Evolutionary conservation across 2,888 invertebrate genomes (phyloP), one percentile per base, ranked within the genome.

Genomic region (Phyto melanocephala): DNA sequence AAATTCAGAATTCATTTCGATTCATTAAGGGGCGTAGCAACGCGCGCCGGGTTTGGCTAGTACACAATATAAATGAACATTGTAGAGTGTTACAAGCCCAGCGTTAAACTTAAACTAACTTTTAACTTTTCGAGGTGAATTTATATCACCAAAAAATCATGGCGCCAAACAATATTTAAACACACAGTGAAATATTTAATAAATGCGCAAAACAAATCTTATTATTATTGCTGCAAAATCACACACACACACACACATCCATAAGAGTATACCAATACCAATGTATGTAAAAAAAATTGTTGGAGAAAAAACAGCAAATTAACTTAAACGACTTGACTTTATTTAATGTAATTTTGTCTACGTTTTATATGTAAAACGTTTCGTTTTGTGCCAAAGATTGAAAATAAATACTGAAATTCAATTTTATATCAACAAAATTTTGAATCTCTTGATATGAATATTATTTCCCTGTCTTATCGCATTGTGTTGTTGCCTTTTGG

Each of bases 311-410:
- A 45, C 45, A 37, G 47, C 56, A 79, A 79, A 82, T 82, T 82
- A 75, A 79, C 79, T 82, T 79, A 82, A 79, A 75, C 67, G 82
- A 79, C 79, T 67, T 82, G 42, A 68, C 65, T 81, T 81, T 70
- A 75, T 79, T 82, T 75, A 35, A 60, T 67, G 28, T 65, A 60
- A 47, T 67, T 40, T 54, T 40, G 15, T 4, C 17, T 8, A 35
- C 35, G 8, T 47, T 56, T 70, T 56, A 52, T 70, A 70, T 52
- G 62, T 52, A 28, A 54, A 40, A 28, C 33, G 7, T 20, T 42
- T 11, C 58, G 54, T n/a, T 2, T 15, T 20, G 10, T 45, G 35
- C 37, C 22, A 45, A 17, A 17, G 42, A 67, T 76, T 77, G 65
- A 17, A 63, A 68, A 50, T 62, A 68, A 79, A 79, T 65, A 81